phyloP scores from a whole-genome alignment of 1,140 invertebrate genomes.

The Neotoxoptera formosana region DNA sequence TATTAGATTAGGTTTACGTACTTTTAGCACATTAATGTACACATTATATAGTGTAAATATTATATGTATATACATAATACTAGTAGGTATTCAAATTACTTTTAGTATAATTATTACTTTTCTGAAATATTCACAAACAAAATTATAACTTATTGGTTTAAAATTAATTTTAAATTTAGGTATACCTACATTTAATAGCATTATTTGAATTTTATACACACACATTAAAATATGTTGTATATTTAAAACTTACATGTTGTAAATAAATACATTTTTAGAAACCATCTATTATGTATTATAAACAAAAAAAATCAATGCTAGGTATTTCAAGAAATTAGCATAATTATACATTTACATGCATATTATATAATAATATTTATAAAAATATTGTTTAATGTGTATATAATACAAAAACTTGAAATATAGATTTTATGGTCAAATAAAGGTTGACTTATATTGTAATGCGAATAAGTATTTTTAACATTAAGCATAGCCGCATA shows the following conservation, averaged over 20 bases:
- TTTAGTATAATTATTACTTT: neutral
- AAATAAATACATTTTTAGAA: neutral
- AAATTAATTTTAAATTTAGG: neutral
- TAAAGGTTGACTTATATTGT: neutral
- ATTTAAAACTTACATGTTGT: neutral
- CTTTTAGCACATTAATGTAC: neutral
- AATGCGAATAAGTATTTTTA: constrained; percentile 24
- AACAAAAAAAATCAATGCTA: neutral
- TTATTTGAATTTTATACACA: neutral
- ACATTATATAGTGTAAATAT: neutral
- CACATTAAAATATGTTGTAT: neutral
- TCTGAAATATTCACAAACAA: neutral
- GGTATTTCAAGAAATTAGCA: neutral
- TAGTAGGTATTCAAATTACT: neutral
- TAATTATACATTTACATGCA: neutral
- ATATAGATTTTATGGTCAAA: neutral
- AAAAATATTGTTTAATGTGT: neutral
- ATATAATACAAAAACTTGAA: neutral
- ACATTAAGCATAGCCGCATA: neutral
- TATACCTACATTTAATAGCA: neutral
- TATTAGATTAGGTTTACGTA: neutral
- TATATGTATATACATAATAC: too few relatives aligned
- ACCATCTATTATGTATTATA: neutral
- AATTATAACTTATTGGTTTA: neutral
- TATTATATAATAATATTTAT: neutral